Evolutionary conservation across 2,888 invertebrate genomes (phyloP).

Genomic region (Caenorhabditis sp.): DNA sequence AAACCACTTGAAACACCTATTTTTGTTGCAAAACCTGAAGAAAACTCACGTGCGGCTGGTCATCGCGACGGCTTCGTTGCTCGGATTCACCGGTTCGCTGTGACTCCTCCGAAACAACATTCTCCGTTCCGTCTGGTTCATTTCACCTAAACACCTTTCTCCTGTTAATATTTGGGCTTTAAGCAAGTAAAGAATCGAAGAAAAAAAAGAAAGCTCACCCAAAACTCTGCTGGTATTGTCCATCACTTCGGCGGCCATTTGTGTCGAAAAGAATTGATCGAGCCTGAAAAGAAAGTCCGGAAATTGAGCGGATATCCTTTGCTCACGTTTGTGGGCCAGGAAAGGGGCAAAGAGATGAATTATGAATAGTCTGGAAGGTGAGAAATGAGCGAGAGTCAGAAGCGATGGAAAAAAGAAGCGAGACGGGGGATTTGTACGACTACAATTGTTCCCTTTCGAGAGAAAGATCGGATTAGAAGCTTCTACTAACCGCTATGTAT

Average conservation of each 20-base stretch:
- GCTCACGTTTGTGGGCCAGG: not conserved
- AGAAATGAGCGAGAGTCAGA: no score
- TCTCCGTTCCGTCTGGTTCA: slow-evolving; percentile 30
- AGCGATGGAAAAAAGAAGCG: no score
- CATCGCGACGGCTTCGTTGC: slow-evolving; percentile 6
- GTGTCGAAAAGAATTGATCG: slow-evolving; percentile 37
- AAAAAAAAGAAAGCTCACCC: slow-evolving; percentile 8
- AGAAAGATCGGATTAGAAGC: no score
- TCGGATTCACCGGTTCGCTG: slow-evolving; percentile 41
- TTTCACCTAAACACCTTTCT: slow-evolving; percentile 18
- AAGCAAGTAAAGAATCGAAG: no score
- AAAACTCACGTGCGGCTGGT: slow-evolving; percentile 48
- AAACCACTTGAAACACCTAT: no score
- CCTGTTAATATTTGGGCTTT: no score
- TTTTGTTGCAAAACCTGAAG: no score
- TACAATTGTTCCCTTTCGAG: no score
- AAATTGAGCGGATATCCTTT: not conserved
- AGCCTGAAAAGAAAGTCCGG: slow-evolving; percentile 32
- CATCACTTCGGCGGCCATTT: slow-evolving; percentile 39
- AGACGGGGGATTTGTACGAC: no score
- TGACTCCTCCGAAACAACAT: slow-evolving; percentile 44
- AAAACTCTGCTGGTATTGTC: slow-evolving; percentile 14
- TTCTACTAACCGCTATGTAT: no score
- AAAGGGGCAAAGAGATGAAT: not conserved
- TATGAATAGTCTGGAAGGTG: not conserved